Conservation (phyloP, 2,888 invertebrate genomes). For the Hirtodrosophila confusa region DNA sequence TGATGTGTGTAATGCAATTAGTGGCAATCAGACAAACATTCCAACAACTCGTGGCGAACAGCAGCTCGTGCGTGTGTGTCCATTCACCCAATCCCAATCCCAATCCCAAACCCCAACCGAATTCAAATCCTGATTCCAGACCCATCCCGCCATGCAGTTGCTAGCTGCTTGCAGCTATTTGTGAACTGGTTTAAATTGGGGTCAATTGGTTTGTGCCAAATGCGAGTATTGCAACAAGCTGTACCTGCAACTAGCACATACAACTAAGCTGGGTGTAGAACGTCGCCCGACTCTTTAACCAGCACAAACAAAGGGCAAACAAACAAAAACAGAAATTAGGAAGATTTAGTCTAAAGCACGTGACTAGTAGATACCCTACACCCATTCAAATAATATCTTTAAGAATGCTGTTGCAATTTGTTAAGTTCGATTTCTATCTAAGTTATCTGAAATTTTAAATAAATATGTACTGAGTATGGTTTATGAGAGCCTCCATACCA, state of each 20-base stretch:
- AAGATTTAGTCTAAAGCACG: background rate
- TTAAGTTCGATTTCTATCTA: no score
- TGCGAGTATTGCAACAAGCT: constrained; percentile 36
- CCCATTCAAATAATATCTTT: no score
- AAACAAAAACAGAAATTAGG: constrained; percentile 23
- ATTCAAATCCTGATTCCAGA: constrained; percentile 9
- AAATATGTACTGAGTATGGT: no score
- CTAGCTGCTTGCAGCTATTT: constrained; percentile 71
- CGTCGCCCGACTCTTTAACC: constrained; percentile 34
- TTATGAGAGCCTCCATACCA: no score
- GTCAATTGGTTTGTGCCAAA: constrained; percentile 76
- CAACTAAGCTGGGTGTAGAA: constrained; percentile 34
- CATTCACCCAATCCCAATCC: constrained; percentile 6
- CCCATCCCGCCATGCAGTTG: constrained; percentile 41
- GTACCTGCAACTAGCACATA: constrained; percentile 15
- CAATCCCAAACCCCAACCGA: background rate
- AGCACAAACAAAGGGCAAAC: constrained; percentile 25
- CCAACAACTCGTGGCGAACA: background rate
- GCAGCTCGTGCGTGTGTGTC: constrained; percentile 9
- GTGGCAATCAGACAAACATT: constrained; percentile 48
- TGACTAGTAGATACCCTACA: constrained; percentile 10
- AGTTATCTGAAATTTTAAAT: no score
- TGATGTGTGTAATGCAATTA: constrained; percentile 65
- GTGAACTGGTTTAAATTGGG: constrained; percentile 75
- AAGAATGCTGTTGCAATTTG: no score